A percentile compares a stretch with the other conserved stretches of the same genome.
phyloP scores from a whole-genome alignment of 1,140 invertebrate genomes.

The Mercenaria mercenaria region DNA sequence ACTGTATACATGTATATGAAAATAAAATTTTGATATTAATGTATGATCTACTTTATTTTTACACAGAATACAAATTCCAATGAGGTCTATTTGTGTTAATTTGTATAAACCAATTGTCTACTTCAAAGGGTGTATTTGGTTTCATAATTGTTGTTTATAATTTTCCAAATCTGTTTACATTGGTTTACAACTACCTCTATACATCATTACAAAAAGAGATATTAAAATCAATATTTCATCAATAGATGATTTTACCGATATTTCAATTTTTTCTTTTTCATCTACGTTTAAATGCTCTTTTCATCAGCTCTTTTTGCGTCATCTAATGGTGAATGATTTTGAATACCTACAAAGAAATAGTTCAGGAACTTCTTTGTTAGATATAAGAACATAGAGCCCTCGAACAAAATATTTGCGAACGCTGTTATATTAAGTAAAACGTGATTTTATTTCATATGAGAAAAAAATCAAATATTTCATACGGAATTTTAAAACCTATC shows the following conservation, averaged over 20 bases:
- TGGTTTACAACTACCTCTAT: background rate
- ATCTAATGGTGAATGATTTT: background rate
- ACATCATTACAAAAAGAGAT: background rate
- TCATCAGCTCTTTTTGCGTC: background rate
- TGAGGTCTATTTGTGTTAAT: no score
- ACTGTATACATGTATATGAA: no score
- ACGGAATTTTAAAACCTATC: no score
- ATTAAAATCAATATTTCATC: slow-evolving; percentile 16
- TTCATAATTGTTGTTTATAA: background rate
- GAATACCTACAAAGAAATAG: background rate
- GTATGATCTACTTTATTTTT: no score
- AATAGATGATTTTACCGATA: background rate
- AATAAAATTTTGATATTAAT: no score
- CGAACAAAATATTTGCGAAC: no score
- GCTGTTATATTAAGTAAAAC: no score
- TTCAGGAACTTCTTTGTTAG: background rate
- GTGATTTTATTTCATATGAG: no score
- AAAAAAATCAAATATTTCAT: no score
- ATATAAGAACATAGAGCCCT: background rate
- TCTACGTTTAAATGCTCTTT: background rate
- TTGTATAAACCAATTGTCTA: no score
- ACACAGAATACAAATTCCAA: no score
- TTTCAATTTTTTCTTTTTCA: background rate
- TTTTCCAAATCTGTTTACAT: background rate
- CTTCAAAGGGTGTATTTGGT: background rate